Percentiles rank a stretch among this genome's conserved stretches.
phyloP scores from a whole-genome alignment of 2,113 vertebrate genomes.

The Dinomys branickii region DNA sequence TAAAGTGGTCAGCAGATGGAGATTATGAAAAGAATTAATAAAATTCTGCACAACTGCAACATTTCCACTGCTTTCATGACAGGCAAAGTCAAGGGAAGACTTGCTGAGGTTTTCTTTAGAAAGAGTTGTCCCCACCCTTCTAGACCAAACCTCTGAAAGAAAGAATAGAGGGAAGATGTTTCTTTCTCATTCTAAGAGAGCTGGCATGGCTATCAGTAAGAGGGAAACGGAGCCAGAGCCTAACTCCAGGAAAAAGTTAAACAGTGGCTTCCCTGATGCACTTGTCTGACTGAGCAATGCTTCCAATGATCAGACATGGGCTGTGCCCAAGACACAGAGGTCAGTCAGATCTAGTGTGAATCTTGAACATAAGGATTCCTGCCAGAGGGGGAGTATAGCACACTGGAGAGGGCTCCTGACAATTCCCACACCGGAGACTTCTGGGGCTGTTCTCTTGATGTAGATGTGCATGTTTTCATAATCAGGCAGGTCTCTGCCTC shows the following conservation, averaged over 20 bases:
- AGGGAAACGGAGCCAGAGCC: background rate
- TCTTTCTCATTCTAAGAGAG: background rate
- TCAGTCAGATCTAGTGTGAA: background rate
- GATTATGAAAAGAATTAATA: background rate
- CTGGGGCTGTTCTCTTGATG: background rate
- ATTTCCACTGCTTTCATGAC: background rate
- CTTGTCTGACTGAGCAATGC: background rate
- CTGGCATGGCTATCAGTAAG: too few relatives aligned
- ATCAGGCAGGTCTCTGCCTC: background rate
- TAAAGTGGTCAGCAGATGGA: background rate
- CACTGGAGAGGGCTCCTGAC: accelerated
- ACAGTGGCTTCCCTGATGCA: accelerated
- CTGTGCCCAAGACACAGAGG: background rate
- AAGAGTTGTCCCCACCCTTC: background rate
- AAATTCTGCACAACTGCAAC: background rate
- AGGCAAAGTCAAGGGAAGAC: background rate
- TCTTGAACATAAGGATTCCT: background rate
- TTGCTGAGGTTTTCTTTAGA: background rate
- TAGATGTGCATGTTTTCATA: background rate
- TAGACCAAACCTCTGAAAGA: background rate
- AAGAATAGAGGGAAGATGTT: too few relatives aligned
- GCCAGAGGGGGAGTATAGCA: background rate
- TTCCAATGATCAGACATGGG: background rate
- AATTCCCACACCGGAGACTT: background rate
- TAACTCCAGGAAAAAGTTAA: background rate